Base-by-base conservation (phyloP, 2,113 vertebrate species). In the Ptilorrhoa leucosticta region DNA sequence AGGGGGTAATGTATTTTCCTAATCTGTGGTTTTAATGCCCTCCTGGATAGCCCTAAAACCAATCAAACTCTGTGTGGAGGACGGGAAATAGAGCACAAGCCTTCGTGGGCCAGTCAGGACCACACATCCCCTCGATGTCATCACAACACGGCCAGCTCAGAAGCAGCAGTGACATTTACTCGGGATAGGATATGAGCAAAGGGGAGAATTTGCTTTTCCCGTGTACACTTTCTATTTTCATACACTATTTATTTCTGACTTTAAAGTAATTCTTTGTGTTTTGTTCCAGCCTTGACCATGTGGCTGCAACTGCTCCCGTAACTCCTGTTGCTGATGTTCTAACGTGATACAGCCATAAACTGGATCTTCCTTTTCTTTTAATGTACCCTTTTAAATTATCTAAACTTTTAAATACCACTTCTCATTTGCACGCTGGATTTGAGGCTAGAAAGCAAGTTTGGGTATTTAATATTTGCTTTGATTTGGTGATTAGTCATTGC, bases 401-500 rank as follows among this genome's bases (percentile, higher is more conserved):
- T 96, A 76, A 97, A 97, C 69, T 93, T 88, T 54, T 82, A 87
- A 87, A 79, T 89, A 68, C 58, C 37, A 33, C 95, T 94, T 84
- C 92, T 96, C 93, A 91, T 97, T 97, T 97, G 87, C 94, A 90
- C 4, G 37, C 87, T 94, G 66, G 93, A 95, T 81, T 91, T 71
- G 81, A 88, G 71, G 91, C 93, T 87, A 94, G 95, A 94, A 97
- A 96, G 81, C 95, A 93, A 95, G 92, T 87, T 96, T 91, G 87
- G 65, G 92, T 97, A 90, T 85, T 93, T 90, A 66, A 81, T 94
- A 92, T 95, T 96, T 97, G 92, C 96, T 98, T 97, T 97, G 93
- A 95, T 97, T 97, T 61, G 73, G 91, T 94, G 96, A 97, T 97
- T 97, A 93, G 93, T 87, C 95, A 92, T 98, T 95, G 95, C 85